Base-by-base conservation (phyloP, 2,797 vertebrate genomes). In the Smutsia temminckii region DNA sequence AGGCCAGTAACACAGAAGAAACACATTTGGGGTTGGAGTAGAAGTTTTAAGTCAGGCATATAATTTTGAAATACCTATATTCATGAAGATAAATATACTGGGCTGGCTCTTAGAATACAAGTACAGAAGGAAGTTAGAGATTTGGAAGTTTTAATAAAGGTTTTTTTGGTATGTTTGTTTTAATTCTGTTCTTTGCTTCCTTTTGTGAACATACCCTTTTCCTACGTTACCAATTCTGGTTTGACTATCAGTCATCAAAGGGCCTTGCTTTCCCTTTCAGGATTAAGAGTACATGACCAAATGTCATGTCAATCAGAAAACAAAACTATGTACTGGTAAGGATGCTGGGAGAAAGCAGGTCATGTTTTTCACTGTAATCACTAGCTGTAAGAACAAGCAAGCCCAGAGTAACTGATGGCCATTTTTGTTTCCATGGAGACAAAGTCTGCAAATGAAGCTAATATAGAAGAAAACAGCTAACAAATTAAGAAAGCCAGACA, bases 61-160 rank as follows among this genome's bases (percentile, higher is more conserved):
- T 75, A 11, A 79, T 91, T 96, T 85, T 75, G 72, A 87, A 87
- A 94, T 42, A 78, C 27, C 49, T 85, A 37, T 89, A 55, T 55
- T 87, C 25, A 27, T 34, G 8, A 81, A 81, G 55, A 40, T 12
- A 64, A 37, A 64, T 37, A n/a, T 32, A 71, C 80, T 18, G 46
- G 49, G 57, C 57, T 78, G 27, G 25, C 23, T 40, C 20, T 83
- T 55, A 93, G 37, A 40, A 46, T 10, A 91, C 20, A 9, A 5
- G 20, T 25, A 55, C 4, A 91, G 51, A 78, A 46, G 46, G 1
- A 81, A 53, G 8, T 46, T 46, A 46, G 46, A 77, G 12, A 72
- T 72, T 68, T 55, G 11, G 34, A 12, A 92, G 34, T 42, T 68
- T 32, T 74, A 23, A 71, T 10, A 51, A 9, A 92, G 20, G 7